phyloP scores from a whole-genome alignment of 2,888 invertebrate genomes.

The Parochlus steinenii region DNA sequence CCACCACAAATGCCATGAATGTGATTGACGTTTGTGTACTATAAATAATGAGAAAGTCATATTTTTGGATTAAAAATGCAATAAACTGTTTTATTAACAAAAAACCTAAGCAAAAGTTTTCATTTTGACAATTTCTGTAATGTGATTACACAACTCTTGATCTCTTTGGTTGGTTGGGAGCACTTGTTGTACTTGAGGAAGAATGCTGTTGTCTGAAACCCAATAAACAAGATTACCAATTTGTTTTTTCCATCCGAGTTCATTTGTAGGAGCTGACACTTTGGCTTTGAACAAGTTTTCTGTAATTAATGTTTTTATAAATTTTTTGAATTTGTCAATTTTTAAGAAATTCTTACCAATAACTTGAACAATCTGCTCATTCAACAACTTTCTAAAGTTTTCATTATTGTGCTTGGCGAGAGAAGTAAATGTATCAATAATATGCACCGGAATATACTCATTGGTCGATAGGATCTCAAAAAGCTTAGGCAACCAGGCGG shows the following conservation, averaged over 20 bases:
- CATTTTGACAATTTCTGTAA: not conserved
- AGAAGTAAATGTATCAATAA: constrained; percentile 38
- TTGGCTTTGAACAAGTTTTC: constrained; percentile 21
- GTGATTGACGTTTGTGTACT: too few relatives aligned
- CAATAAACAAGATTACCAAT: constrained; percentile 38
- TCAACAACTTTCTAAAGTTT: constrained; percentile 34
- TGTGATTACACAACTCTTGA: not conserved
- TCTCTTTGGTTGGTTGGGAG: too few relatives aligned
- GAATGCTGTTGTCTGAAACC: too few relatives aligned
- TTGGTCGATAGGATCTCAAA: too few relatives aligned
- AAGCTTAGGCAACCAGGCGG: too few relatives aligned
- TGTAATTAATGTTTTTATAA: constrained; percentile 2
- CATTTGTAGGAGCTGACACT: constrained; percentile 26
- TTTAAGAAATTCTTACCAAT: constrained; percentile 23
- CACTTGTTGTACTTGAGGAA: too few relatives aligned
- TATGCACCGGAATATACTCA: constrained; percentile 19
- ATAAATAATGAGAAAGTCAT: too few relatives aligned
- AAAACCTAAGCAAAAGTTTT: not conserved
- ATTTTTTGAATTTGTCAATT: not conserved
- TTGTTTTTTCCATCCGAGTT: constrained; percentile 32
- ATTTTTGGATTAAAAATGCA: too few relatives aligned
- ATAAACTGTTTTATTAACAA: not conserved
- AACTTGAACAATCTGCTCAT: constrained; percentile 30
- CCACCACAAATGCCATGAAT: too few relatives aligned
- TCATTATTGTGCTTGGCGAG: constrained; percentile 38